Evolutionary conservation across 2,888 invertebrate species (phyloP).

Genomic region (Volucella bombylans): DNA sequence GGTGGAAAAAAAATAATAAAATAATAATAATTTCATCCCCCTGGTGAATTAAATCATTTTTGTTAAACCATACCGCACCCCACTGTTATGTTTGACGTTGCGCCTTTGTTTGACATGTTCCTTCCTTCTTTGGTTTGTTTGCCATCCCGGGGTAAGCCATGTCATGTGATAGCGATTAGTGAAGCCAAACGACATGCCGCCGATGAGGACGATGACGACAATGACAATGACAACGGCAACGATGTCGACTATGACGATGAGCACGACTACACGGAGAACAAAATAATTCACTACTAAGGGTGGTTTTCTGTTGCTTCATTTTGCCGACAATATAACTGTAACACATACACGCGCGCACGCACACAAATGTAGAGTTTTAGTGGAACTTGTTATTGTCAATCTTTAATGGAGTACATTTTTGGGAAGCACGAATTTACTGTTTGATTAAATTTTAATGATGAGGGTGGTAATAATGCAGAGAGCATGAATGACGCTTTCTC

Average conservation of each 20-base stretch:
- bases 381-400: constrained; percentile 58
- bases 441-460: constrained; percentile 65
- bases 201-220: constrained; percentile 43
- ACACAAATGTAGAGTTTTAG: neutral
- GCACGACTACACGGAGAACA: constrained; percentile 28
- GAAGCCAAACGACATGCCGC: constrained; percentile 47
- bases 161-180: constrained; percentile 70
- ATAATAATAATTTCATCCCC: constrained; percentile 44
- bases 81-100: neutral
- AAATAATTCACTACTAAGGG: constrained; percentile 24
- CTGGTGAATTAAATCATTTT: constrained; percentile 60
- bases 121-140: constrained; percentile 32
- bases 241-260: constrained; percentile 6
- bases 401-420: constrained; percentile 32
- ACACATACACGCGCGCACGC: too few species aligned
- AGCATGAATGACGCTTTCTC: neutral
- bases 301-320: neutral
- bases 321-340: too few species aligned
- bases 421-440: constrained; percentile 27
- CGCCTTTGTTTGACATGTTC: constrained; percentile 52
- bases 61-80: constrained; percentile 40
- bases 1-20: neutral
- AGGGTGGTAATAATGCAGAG: constrained; percentile 32
- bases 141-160: constrained; percentile 46
- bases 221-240: constrained; percentile 1